A percentile compares a stretch with the other conserved stretches of the same genome.
Evolutionary conservation across 2,797 vertebrate species (phyloP).

Genomic region (Dermochelys coriacea): DNA sequence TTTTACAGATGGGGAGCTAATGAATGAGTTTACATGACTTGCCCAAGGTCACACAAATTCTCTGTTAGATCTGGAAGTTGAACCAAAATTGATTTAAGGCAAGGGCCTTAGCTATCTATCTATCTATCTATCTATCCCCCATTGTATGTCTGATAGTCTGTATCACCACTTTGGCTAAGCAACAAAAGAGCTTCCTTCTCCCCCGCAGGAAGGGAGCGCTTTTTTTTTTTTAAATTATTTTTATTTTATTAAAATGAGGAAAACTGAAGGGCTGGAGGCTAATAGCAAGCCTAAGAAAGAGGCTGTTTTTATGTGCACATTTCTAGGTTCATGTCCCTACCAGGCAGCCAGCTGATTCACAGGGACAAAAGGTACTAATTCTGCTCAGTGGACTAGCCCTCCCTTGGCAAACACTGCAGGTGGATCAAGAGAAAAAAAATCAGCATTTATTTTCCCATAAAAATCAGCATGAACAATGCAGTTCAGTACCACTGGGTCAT

Average conservation of each 20-base stretch:
- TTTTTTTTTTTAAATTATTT: not conserved
- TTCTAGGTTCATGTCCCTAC: not conserved
- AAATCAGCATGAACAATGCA: not conserved
- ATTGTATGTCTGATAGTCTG: not conserved
- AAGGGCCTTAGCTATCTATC: not conserved
- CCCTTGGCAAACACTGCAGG: not conserved
- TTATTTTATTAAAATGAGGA: not conserved
- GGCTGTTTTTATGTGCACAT: not conserved
- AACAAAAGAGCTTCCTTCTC: not conserved
- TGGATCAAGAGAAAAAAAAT: not conserved
- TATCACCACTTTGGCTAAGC: too few species aligned
- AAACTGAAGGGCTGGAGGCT: not conserved
- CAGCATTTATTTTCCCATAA: not conserved
- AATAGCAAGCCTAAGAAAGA: not conserved
- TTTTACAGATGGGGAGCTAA: not conserved
- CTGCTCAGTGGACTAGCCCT: not conserved
- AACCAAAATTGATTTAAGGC: not conserved
- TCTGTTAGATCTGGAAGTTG: not conserved
- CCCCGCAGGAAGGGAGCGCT: not conserved
- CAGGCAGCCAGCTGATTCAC: not conserved
- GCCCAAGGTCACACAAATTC: not conserved
- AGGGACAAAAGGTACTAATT: not conserved
- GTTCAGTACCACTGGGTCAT: not conserved
- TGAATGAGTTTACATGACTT: not conserved
- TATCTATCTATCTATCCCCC: not conserved